Conservation (phyloP, 2,888 invertebrate genomes). For the Aspidiotus destructor region DNA sequence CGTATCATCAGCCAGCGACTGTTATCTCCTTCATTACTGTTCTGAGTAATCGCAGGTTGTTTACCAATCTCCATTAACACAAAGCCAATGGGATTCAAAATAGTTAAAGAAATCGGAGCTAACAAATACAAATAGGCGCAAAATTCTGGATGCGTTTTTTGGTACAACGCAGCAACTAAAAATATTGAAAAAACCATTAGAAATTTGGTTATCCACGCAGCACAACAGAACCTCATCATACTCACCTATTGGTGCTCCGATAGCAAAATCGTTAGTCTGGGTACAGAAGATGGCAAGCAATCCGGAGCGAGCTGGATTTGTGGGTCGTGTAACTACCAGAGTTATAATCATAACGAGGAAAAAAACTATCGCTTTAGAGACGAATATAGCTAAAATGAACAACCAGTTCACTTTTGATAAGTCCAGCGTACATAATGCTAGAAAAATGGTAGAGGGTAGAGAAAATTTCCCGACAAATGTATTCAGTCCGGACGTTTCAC, state of each 20-base stretch:
- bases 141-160: slow-evolving; percentile 77
- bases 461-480: slow-evolving; percentile 91
- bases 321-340: slow-evolving; percentile 55
- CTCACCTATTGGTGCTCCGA: slow-evolving; percentile 89
- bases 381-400: slow-evolving; percentile 72
- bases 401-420: slow-evolving; percentile 80
- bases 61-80: slow-evolving; percentile 68
- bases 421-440: slow-evolving; percentile 75
- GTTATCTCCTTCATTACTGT: slow-evolving; percentile 22
- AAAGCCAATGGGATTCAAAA: slow-evolving; percentile 86
- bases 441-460: slow-evolving; percentile 81
- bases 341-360: slow-evolving; percentile 66
- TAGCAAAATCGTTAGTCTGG: slow-evolving; percentile 94
- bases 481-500: slow-evolving; percentile 79
- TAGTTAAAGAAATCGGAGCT: slow-evolving; percentile 85
- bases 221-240: slow-evolving; percentile 34
- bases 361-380: slow-evolving; percentile 80
- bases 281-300: slow-evolving; percentile 90
- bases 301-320: slow-evolving; percentile 75
- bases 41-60: slow-evolving; percentile 33
- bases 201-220: neutral
- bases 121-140: slow-evolving; percentile 81
- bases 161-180: slow-evolving; percentile 74
- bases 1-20: slow-evolving; percentile 34
- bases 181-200: slow-evolving; percentile 5